These are phyloP conservation scores for Drosophila picticornis DNA, from an alignment of 2,888 invertebrate genomes.

Conservation along the genomic window DNA sequence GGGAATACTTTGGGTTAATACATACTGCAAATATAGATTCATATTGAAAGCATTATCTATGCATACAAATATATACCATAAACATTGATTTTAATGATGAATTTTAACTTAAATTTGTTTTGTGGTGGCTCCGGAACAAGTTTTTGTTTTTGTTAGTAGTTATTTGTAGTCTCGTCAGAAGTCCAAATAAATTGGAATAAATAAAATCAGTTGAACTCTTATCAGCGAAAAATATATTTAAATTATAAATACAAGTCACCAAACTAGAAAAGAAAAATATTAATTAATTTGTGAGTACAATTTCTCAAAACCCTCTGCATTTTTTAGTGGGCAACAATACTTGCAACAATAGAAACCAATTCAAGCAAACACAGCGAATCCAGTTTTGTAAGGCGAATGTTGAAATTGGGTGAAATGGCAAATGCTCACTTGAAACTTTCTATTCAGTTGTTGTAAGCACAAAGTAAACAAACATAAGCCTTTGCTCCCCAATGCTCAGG, in stretches of 20 bases:
- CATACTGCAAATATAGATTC: background rate
- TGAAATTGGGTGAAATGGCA: constrained; percentile 48
- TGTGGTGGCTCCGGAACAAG: too few relatives aligned
- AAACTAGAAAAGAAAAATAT: background rate
- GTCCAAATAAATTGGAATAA: background rate
- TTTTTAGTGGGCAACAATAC: background rate
- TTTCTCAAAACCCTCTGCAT: background rate
- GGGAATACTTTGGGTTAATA: background rate
- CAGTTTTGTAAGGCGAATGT: background rate
- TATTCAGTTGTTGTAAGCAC: constrained; percentile 26
- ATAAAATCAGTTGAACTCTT: background rate
- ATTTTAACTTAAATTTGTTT: background rate
- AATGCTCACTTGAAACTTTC: constrained; percentile 51
- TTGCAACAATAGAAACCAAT: background rate
- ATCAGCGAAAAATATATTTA: background rate
- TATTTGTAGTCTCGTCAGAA: background rate
- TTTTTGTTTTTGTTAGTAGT: too few relatives aligned
- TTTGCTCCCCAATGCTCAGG: constrained; percentile 34
- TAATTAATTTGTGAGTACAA: background rate
- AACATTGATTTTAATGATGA: background rate
- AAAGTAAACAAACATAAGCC: constrained; percentile 59
- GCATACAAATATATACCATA: background rate
- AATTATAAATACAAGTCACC: background rate
- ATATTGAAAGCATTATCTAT: background rate
- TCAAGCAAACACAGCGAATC: background rate